These are phyloP conservation scores for Chelonus formosanus DNA, from an alignment of 2,888 invertebrate genomes.

Conservation along the genomic window DNA sequence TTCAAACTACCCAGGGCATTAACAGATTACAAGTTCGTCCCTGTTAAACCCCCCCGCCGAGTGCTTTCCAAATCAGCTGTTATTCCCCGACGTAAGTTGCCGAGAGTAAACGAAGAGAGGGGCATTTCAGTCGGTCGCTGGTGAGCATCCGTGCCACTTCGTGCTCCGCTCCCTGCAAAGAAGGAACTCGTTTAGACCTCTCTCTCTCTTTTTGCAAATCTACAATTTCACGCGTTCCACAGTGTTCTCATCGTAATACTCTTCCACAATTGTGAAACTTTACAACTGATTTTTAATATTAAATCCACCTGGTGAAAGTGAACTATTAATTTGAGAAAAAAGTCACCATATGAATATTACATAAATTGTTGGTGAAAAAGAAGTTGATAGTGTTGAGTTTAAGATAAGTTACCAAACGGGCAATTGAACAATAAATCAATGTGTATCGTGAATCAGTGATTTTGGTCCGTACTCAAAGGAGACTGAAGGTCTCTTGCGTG, in stretches of 20 bases:
- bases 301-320: slow-evolving; percentile 9
- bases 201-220: too few relatives aligned
- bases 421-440: neutral
- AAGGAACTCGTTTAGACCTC: neutral
- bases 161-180: slow-evolving; percentile 28
- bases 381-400: too few relatives aligned
- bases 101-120: slow-evolving; percentile 32
- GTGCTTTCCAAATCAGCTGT: slow-evolving; percentile 61
- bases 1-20: slow-evolving; percentile 33
- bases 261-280: neutral
- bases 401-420: neutral
- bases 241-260: neutral
- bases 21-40: slow-evolving; percentile 17
- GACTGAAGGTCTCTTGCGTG: slow-evolving; percentile 10
- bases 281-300: too few relatives aligned
- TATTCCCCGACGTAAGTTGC: slow-evolving; percentile 39
- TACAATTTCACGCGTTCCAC: too few relatives aligned
- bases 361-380: too few relatives aligned
- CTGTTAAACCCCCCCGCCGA: slow-evolving; percentile 39
- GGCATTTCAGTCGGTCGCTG: slow-evolving; percentile 44
- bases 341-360: neutral
- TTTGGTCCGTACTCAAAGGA: too few relatives aligned
- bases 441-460: neutral
- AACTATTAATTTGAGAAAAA: neutral
- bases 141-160: slow-evolving; percentile 46